Conservation (phyloP, 1,140 invertebrate species). For the Hypsibius dujardini region DNA sequence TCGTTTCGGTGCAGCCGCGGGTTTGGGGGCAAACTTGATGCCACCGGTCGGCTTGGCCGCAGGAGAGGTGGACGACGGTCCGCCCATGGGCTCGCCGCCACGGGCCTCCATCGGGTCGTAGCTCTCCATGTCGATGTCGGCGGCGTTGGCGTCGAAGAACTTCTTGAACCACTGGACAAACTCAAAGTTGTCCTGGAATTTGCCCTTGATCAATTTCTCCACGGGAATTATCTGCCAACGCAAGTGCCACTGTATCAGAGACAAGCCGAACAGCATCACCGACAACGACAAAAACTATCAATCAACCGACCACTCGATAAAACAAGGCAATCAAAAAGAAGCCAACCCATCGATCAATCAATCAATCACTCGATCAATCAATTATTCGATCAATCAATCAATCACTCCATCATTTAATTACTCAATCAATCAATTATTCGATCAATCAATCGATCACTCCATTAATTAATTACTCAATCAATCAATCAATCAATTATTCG, state of each 20-base stretch:
- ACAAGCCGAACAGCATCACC: slow-evolving; percentile 28
- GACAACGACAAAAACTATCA: slow-evolving; percentile 19
- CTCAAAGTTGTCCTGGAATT: slow-evolving; percentile 99
- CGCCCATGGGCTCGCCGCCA: slow-evolving; percentile 50
- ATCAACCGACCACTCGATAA: slow-evolving; percentile 18
- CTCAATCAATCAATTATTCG: no score
- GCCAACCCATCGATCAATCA: no score
- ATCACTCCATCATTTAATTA: no score
- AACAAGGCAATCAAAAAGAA: slow-evolving; percentile 17
- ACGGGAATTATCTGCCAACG: slow-evolving; percentile 74
- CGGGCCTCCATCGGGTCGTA: slow-evolving; percentile 78
- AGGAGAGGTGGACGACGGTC: slow-evolving; percentile 31
- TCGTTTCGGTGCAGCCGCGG: background rate
- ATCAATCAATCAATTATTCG: no score
- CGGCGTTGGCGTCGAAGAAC: slow-evolving; percentile 71
- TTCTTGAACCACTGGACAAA: slow-evolving; percentile 99
- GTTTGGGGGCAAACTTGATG: background rate
- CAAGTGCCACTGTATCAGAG: no score
- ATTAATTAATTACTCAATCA: no score
- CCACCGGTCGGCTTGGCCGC: slow-evolving; percentile 22
- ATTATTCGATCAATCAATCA: no score
- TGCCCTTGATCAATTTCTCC: slow-evolving; percentile 87
- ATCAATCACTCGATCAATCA: no score
- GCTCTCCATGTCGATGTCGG: slow-evolving; percentile 66
- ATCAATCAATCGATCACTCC: no score